A percentile compares a stretch with the other conserved stretches of the same genome.
phyloP scores from a whole-genome alignment of 1,140 invertebrate species.

The Mycetomoellerius zeteki region DNA sequence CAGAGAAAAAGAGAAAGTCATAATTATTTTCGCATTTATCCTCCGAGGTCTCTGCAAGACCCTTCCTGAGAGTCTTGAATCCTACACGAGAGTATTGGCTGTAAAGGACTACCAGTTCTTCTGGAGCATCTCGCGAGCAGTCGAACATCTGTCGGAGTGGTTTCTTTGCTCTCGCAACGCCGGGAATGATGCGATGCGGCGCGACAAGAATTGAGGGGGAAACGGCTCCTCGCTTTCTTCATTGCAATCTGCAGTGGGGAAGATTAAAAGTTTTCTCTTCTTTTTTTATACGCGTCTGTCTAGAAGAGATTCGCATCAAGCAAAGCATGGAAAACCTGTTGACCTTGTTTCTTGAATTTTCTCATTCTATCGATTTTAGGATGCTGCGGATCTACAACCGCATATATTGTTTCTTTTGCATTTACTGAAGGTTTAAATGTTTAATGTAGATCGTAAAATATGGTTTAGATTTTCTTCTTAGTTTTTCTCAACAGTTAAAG shows the following conservation, averaged over 20 bases:
- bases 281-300: not conserved
- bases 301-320: conserved; percentile 2
- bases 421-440: not conserved
- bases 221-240: conserved; percentile 71
- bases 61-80: conserved; percentile 48
- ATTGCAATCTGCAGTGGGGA: conserved; percentile 53
- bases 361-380: not conserved
- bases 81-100: conserved; percentile 53
- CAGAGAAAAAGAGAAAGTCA: not conserved
- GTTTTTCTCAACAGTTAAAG: not conserved
- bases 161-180: conserved; percentile 66
- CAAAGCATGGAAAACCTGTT: not conserved
- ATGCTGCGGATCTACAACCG: not conserved
- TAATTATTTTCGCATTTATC: conserved; percentile 72
- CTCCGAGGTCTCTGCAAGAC: not conserved
- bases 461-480: not conserved
- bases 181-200: conserved; percentile 59
- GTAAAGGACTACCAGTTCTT: conserved; percentile 74
- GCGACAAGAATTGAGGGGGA: conserved; percentile 74
- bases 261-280: conserved; percentile 70
- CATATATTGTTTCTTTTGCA: not conserved
- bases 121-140: conserved; percentile 70
- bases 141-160: conserved; percentile 77
- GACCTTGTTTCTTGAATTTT: conserved; percentile 1
- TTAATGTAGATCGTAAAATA: not conserved